A percentile compares a stretch with the other conserved stretches of the same genome.
Evolutionary conservation across 30 jellyfish, hydroid and myxozoan species (phyloP).

Genomic region (Aurelia sp.): DNA sequence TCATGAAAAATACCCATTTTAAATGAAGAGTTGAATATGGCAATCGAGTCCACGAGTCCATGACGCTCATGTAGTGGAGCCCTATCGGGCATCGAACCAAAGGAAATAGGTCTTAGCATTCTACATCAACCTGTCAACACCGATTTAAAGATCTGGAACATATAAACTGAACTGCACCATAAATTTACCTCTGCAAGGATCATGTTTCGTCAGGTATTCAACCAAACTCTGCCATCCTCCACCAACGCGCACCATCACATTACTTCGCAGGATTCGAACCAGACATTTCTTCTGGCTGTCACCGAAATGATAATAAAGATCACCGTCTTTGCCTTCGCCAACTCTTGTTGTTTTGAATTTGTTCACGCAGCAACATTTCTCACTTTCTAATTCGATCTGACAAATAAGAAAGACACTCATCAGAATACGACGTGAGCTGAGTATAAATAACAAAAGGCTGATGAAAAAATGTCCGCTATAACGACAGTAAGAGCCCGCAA

Average conservation of each 20-base stretch:
- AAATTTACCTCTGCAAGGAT: slow-evolving; percentile 97
- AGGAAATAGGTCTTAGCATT: too few species aligned
- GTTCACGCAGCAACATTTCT: slow-evolving; percentile 81
- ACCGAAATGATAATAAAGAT: slow-evolving; percentile 80
- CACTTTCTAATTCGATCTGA: slow-evolving; percentile 75
- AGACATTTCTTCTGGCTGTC: slow-evolving; percentile 85
- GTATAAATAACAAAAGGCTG: too few species aligned
- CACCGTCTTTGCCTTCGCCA: slow-evolving; percentile 85
- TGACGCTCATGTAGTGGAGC: too few species aligned
- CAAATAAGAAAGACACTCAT: neutral
- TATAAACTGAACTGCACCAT: too few species aligned
- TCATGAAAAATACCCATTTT: too few species aligned
- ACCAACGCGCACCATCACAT: slow-evolving; percentile 98
- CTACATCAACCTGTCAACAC: too few species aligned
- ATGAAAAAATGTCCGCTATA: neutral
- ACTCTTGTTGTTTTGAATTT: slow-evolving; percentile 64
- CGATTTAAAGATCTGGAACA: too few species aligned
- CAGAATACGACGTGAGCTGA: too few species aligned
- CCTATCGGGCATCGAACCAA: too few species aligned
- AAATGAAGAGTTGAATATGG: too few species aligned
- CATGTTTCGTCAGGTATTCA: slow-evolving; percentile 85
- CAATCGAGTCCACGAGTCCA: too few species aligned
- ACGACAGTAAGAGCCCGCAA: neutral
- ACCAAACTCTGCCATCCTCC: slow-evolving; percentile 97
- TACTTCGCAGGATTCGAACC: slow-evolving; percentile 86